Base-by-base conservation (phyloP, 2,113 vertebrate species). In the Cyprinodon variegatus region DNA sequence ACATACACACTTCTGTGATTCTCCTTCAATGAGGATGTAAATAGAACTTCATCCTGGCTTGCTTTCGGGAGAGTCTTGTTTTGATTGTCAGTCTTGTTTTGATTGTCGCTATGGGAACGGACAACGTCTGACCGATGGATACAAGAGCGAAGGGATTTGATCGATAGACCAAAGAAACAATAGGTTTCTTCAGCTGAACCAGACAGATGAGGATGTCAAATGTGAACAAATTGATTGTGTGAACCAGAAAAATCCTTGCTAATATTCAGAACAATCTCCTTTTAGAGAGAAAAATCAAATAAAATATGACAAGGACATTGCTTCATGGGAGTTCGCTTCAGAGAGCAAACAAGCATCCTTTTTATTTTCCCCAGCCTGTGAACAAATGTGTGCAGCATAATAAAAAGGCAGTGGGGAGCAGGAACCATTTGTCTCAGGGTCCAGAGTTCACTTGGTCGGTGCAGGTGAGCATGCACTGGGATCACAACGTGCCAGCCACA, bases 71-170 rank as follows among this genome's bases (percentile, higher is more conserved):
- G 40, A 63, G 64, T 59, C 86, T 78, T 88, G 78, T 88, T 89
- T 88, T 86, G 79, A 89, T 82, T 39, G 86, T 92, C 80, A 63
- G 64, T 59, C 86, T 78, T 88, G 78, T 88, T 89, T 88, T 86
- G 79, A 89, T 82, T 39, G 86, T 92, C 80, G 83, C 92, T 70
- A 91, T 90, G 86, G 91, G 62, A 92, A 93, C 92, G 62, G 74
- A 39, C 75, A 41, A 70, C 79, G 57, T 81, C 80, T 86, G 86
- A 89, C 77, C 83, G 75, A 46, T 80, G 75, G 85, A 79, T 84
- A 72, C 83, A 76, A 80, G 74, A 77, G 65, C 72, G 65, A 82
- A 85, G 74, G 57, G 81, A 84, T 82, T 68, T 78, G 72, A 90
- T 92, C 77, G 83, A 89, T 88, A 82, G 68, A 76, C 45, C 60